Conservation (phyloP, 2,113 vertebrate genomes). For the Panurus biarmicus region DNA sequence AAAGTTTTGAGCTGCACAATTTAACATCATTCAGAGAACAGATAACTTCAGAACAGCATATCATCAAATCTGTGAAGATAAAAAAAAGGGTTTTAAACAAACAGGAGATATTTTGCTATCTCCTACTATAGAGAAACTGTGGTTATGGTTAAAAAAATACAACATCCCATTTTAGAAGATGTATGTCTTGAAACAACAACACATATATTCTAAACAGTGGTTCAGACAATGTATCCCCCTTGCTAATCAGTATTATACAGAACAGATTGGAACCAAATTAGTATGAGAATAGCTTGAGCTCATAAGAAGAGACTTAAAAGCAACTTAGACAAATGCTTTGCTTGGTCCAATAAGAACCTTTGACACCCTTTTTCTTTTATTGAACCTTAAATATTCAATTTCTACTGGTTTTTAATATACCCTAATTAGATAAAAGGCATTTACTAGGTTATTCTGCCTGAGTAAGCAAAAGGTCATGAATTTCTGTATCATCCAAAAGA, state of each 20-base stretch:
- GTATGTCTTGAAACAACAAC: not conserved
- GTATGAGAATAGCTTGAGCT: not conserved
- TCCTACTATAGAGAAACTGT: not conserved
- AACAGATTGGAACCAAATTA: not conserved
- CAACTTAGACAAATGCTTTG: not conserved
- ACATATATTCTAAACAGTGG: not conserved
- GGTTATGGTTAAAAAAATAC: not conserved
- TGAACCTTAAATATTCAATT: not conserved
- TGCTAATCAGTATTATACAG: not conserved
- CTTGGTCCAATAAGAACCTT: not conserved
- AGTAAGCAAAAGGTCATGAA: not conserved
- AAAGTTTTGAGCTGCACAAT: not conserved
- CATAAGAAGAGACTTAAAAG: not conserved
- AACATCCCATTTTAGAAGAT: too few relatives aligned
- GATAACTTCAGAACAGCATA: not conserved
- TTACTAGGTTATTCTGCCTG: not conserved
- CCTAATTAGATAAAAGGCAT: not conserved
- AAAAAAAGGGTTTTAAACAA: not conserved
- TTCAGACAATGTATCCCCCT: not conserved
- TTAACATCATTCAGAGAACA: not conserved
- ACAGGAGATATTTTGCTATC: not conserved
- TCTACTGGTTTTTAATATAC: not conserved
- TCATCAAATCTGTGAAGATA: not conserved
- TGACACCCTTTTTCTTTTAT: not conserved
- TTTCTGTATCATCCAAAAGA: not conserved